Evolutionary conservation across 2,113 vertebrate species (phyloP), one percentile per base, ranked within the genome.

Genomic region (Dasyprocta punctata): DNA sequence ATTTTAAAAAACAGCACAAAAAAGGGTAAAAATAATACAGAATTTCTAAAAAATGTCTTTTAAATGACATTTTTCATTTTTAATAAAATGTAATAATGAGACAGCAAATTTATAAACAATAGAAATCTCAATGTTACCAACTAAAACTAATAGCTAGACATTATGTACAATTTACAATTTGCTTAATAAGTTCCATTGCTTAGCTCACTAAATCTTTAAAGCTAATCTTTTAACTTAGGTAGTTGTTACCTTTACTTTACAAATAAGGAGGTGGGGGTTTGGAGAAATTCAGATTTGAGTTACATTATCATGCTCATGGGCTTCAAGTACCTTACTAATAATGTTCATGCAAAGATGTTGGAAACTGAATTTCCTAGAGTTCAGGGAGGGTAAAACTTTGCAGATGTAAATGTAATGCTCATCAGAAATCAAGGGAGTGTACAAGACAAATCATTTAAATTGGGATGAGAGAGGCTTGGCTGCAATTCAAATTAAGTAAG

Each of bases 91-190:
- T 63, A 89, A 11, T 58, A 80, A 77, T 61, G 10, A 58, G 17
- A 83, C 69, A 83, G 4, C 7, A 80, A 93, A 89, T 95, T 63
- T 77, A 63, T 71, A 67, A 95, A 90, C 6, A 82, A 78, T 91
- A 58, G 4, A 75, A 77, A 73, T 78, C 30, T 3, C 8, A 94
- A 26, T 56, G 20, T 1, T 30, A 52, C 12, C 2, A 22, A 63
- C 20, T n/a, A 36, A 80, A 13, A 2, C 16, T 67, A 85, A 7
- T 90, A 80, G 67, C 49, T 87, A 65, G 75, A 86, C 0, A 2
- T 65, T 30, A 44, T n/a, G 60, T 38, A 41, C 1, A 1, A 54
- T 16, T 56, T 87, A 67, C 3, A 60, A 47, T 67, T 44, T 47
- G 1, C 41, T 30, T 75, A 20, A 20, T 94, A 33, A 92, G 17